Base-by-base conservation (phyloP, 1,140 invertebrate species). In the Meteorus sp. region DNA sequence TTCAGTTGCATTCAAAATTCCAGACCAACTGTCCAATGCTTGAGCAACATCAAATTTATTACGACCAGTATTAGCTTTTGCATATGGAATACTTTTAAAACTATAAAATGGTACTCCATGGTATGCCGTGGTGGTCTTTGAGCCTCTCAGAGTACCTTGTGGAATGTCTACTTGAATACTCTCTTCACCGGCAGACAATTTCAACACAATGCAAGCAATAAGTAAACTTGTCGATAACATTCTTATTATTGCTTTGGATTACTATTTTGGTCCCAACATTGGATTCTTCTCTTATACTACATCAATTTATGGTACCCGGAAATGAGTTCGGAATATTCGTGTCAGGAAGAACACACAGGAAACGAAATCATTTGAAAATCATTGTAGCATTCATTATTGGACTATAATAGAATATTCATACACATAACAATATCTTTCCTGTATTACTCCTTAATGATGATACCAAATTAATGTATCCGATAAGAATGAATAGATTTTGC, bases 31-130 rank as follows among this genome's bases (percentile, higher is more conserved):
- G 3, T 82, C 73, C n/a, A 82, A 71, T 1, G 84, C 76, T 48
- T 85, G 76, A 0, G 89, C 85, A 15, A 88, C 87, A 69, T 83
- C 81, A 66, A 90, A 90, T 61, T 89, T 84, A 2, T 89, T 69
- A 0, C 81, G 65, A 17, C 83, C 87, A 13, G 89, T 51, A 17
- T 87, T 89, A 4, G 88, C 85, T 57, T 83, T 69, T 0, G 88
- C 86, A 63, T 83, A 88, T 0, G 87, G 88, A 51, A 89, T 83
- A 2, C 85, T 83, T 48, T 83, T 82, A 61, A 86, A 88, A 63
- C 79, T 82, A 45, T 80, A 84, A 41, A 76, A 75, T 0, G 69
- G 55, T 39, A 65, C 70, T 11, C 64, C 68, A 27, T 67, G 61
- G 6, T 60, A 61, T 25, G 66, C 48, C 6, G 74, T 74, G 1